Base-by-base conservation (phyloP, 2,797 vertebrate genomes). In the Xiphorhynchus erythropygius region DNA sequence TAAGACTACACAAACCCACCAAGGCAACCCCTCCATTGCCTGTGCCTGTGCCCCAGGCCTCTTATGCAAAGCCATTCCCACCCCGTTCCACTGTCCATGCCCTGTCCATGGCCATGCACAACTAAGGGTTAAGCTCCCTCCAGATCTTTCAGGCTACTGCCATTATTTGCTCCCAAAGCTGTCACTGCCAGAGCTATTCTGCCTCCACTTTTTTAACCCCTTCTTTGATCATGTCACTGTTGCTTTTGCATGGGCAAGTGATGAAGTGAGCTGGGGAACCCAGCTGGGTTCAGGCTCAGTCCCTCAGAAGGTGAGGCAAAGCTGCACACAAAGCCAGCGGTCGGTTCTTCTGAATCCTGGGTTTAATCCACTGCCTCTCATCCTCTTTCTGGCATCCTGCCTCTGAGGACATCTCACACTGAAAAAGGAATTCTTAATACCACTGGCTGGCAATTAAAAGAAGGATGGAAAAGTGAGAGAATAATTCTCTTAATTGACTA, bases 401-500 rank as follows among this genome's bases (percentile, higher is more conserved):
- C 64, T 53, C 84, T 42, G 44, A 84, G 60, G 32, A 33, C 28
- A 64, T 5, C 81, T 71, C 60, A 41, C 37, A 70, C 0, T 32
- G n/a, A 35, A 79, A 68, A 83, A 60, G 18, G n/a, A 68, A 47
- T 57, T 81, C 37, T 71, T 64, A 69, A 75, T 41, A 47, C 42
- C 52, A 22, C 27, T 44, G 67, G 13, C 56, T 90, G 57, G 22
- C 85, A 90, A 91, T 86, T 88, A 90, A 84, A 80, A 50, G 46
- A 46, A 94, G 55, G 86, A 95, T 78, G 84, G 81, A 84, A 78
- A 83, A 95, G 37, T 73, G 89, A 91, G 62, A 85, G 83, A 89
- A 89, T 94, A 96, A 96, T 91, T 96, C 87, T 87, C 57, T 85
- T 94, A 90, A 93, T 81, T 93, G 95, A 86, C 80, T 80, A 53